Evolutionary conservation across 1,140 invertebrate species (phyloP), one percentile per base, ranked within the genome.

Genomic region (Himalopsyche phryganea): DNA sequence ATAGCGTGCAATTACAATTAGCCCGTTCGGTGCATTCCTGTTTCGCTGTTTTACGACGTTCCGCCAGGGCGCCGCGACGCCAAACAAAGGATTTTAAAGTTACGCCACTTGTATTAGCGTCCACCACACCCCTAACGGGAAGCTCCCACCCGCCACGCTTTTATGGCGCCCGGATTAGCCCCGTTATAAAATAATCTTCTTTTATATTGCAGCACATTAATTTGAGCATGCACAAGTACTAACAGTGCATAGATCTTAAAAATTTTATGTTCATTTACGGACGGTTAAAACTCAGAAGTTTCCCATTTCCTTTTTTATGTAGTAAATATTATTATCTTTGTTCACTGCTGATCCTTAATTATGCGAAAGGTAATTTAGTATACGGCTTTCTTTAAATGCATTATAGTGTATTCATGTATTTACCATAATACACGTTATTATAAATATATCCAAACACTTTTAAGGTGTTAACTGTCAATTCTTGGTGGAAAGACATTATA

Each of bases 141-240:
- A 40, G n/a, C 50, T 40, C 33, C 15, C 36, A 32, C 36, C 55
- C 46, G 7, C 10, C 41, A 19, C 14, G 18, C 51, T 58, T 56
- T 58, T 58, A 58, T 48, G 48, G 41, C 49, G 7, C 18, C 33
- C 13, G 58, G 58, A 60, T 60, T 60, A 60, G 58, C 32, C 47
- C 51, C 38, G 58, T 60, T 60, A 60, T 60, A 60, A 60, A 60
- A 55, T 60, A 54, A 60, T 60, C 58, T 55, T 48, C 58, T 47
- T 58, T 58, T 58, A 50, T 50, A 58, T 50, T 47, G 47, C 42
- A 36, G 7, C 33, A 35, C 58, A 40, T 55, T 53, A 54, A 49
- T 55, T 60, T 15, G 45, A 45, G 51, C 40, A 54, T 50, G 40
- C 47, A 35, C 11, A 14, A 28, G 28, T 20, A 38, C 38, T 46